Evolutionary conservation across 2,888 invertebrate genomes (phyloP).

Genomic region (Arenicola marina): DNA sequence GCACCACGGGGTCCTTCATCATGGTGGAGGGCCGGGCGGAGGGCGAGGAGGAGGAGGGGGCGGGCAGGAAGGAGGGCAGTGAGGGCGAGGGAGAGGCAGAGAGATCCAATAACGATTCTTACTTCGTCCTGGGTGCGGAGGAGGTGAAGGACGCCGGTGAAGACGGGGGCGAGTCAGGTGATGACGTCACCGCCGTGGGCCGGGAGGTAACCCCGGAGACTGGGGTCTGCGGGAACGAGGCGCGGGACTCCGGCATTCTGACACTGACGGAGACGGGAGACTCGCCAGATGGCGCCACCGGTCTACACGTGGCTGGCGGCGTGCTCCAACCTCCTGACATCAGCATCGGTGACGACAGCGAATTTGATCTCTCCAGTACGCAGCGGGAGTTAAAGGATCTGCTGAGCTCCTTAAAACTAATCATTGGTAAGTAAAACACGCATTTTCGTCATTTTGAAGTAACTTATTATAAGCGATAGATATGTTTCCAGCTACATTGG

Average conservation of each 20-base stretch:
- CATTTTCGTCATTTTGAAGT: too few relatives aligned
- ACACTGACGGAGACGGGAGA: not conserved
- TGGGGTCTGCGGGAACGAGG: not conserved
- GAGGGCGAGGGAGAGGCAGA: not conserved
- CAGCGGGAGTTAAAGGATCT: slow-evolving; percentile 21
- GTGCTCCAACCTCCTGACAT: not conserved
- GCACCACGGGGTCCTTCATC: slow-evolving; percentile 7
- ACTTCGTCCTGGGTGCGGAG: not conserved
- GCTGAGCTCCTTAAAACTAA: slow-evolving; percentile 42
- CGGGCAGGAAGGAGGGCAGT: not conserved
- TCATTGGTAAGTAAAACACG: slow-evolving; percentile 53
- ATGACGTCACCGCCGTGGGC: not conserved
- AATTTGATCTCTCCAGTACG: not conserved
- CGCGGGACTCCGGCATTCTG: not conserved
- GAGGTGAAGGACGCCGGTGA: slow-evolving; percentile 3
- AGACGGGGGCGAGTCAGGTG: not conserved
- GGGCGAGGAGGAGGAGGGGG: not conserved
- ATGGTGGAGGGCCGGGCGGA: slow-evolving; percentile 6
- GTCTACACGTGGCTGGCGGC: not conserved
- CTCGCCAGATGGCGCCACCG: not conserved
- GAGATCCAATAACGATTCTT: not conserved
- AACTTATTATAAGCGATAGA: too few relatives aligned
- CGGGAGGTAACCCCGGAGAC: not conserved
- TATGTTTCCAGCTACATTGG: too few relatives aligned
- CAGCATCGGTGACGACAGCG: not conserved